Conservation (phyloP, 2,888 invertebrate species). For the Trypoxylon attenuatum region DNA sequence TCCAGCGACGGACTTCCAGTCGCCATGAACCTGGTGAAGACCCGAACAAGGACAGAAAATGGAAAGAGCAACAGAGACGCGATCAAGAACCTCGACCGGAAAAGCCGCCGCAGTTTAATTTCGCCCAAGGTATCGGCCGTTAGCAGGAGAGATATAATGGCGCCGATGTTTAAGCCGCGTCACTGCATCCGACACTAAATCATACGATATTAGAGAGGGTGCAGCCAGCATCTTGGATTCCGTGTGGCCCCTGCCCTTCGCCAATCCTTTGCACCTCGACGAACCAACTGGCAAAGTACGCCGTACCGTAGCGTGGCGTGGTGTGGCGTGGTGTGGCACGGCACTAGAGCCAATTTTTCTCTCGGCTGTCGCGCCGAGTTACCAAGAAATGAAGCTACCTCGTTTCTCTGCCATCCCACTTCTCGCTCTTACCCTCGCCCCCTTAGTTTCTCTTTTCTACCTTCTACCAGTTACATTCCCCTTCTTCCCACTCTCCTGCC, state of each 20-base stretch:
- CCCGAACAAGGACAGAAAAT: neutral
- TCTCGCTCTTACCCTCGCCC: slow-evolving; percentile 45
- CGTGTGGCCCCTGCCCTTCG: neutral
- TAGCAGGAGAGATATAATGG: slow-evolving; percentile 42
- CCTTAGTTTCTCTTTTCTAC: slow-evolving; percentile 33
- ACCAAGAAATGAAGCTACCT: slow-evolving; percentile 65
- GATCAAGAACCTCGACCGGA: slow-evolving; percentile 28
- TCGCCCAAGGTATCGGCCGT: slow-evolving; percentile 54
- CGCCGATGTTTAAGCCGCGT: slow-evolving; percentile 63
- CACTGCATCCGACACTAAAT: slow-evolving; percentile 70
- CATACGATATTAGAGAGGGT: slow-evolving; percentile 71
- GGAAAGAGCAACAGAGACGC: slow-evolving; percentile 23
- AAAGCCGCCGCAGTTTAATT: slow-evolving; percentile 66
- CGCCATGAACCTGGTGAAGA: neutral
- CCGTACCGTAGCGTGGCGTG: no score
- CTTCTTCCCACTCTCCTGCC: no score
- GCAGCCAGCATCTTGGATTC: slow-evolving; percentile 45
- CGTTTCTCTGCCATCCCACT: slow-evolving; percentile 19
- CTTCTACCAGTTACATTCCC: neutral
- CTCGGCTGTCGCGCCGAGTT: slow-evolving; percentile 69
- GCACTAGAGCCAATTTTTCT: slow-evolving; percentile 70
- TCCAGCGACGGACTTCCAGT: neutral
- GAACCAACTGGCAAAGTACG: slow-evolving; percentile 33
- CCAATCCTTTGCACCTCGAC: slow-evolving; percentile 51
- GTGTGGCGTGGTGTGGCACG: no score